Evolutionary conservation across 1,140 invertebrate genomes (phyloP), one percentile per base, ranked within the genome.

Genomic region (Chrysopa pallens): DNA sequence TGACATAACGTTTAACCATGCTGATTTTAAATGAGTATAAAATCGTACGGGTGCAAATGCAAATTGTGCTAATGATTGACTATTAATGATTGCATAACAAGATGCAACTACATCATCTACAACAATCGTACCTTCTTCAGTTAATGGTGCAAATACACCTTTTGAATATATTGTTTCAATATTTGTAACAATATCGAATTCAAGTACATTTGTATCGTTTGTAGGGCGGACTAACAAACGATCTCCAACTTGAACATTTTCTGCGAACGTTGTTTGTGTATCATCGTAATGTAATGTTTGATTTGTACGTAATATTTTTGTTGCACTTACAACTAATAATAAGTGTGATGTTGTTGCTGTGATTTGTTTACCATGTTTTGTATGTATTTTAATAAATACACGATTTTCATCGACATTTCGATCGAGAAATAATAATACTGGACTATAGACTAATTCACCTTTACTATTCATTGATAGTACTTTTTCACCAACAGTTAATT

Each of bases 91-190:
- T 0, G 93, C 93, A 64, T 97, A 98, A 59, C 93, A 98, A 0
- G 92, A 96, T 1, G 86, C 85, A 1, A 91, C 70, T 4, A 94
- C 78, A 45, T 82, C 81, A 59, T 98, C 80, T 1, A 97, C 86
- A 17, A 98, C 68, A 8, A 98, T 64, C 17, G 82, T 95, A 1
- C 94, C 94, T 8, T 74, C 72, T 12, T 60, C 60, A 0, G 94
- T 98, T 9, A 98, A 66, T 0, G 94, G 94, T 1, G 93, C 93
- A 54, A 73, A 92, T 2, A 92, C 78, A 7, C 93, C 94, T 28
- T 62, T 62, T 13, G 68, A 64, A 1, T 69, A 57, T 8, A 76
- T 64, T 11, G 70, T 58, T 14, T 64, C 63, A 1, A 81, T 65
- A 0, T 62, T 56, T 0, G 77, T 56, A 1, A 95, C 78, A 47